Percentiles rank a stretch among this genome's conserved stretches.
These are phyloP conservation scores for Propithecus perrieri DNA, from an alignment of 2,797 vertebrate species.

Conservation along the genomic window DNA sequence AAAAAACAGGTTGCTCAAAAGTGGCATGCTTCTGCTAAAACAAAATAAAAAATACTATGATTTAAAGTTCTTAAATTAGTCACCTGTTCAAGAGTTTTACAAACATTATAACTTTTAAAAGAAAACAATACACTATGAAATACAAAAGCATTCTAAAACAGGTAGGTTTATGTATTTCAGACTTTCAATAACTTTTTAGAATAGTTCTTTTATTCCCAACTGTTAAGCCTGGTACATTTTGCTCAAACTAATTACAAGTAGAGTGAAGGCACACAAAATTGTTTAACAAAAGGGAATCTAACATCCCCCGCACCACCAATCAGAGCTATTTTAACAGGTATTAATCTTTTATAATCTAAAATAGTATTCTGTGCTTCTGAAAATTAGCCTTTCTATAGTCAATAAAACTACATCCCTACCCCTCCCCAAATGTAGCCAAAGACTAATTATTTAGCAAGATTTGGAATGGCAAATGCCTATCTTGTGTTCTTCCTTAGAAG, in stretches of 20 bases:
- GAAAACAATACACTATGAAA: constrained; percentile 34
- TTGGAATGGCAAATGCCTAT: neutral
- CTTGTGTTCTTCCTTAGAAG: neutral
- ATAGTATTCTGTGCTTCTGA: neutral
- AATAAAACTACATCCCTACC: neutral
- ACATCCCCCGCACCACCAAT: neutral
- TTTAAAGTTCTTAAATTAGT: constrained; percentile 31
- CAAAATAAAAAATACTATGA: neutral
- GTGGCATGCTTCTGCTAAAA: constrained; percentile 85
- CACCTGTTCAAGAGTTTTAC: neutral
- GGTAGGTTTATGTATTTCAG: neutral
- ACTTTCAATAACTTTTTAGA: constrained; percentile 7
- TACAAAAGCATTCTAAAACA: neutral
- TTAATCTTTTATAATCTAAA: constrained; percentile 3
- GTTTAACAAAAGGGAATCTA: constrained; percentile 20
- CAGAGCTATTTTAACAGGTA: neutral
- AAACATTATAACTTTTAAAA: constrained; percentile 42
- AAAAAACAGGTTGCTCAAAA: constrained; percentile 82
- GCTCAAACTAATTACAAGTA: neutral
- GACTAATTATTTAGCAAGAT: constrained; percentile 8
- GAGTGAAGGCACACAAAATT: neutral
- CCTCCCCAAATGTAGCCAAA: neutral
- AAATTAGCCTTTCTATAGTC: constrained; percentile 9
- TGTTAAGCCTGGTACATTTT: constrained; percentile 34
- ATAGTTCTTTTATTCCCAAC: constrained; percentile 8